Percentiles rank a stretch among this genome's conserved stretches.
These are phyloP conservation scores for Aphis gossypii DNA, from an alignment of 1,140 invertebrate genomes.

Conservation along the genomic window DNA sequence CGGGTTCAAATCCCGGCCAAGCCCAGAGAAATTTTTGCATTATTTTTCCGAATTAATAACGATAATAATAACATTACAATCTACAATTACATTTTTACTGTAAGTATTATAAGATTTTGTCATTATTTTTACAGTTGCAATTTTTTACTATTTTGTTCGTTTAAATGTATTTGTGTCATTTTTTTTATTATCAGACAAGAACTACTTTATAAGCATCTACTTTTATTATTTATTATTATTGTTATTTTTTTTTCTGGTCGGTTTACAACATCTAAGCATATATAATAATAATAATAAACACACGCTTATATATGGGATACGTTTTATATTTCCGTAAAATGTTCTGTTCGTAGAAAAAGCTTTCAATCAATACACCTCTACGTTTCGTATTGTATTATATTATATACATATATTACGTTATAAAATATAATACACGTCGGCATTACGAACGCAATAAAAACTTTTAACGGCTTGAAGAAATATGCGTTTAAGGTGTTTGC, in stretches of 20 bases:
- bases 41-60: not conserved
- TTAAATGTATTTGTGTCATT: not conserved
- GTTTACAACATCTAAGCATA: not conserved
- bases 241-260: not conserved
- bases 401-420: not conserved
- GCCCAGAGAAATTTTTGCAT: slow-evolving; percentile 65
- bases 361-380: not conserved
- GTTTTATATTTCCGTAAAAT: not conserved
- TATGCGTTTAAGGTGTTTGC: not conserved
- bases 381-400: not conserved
- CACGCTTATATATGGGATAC: not conserved
- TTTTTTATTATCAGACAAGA: not conserved
- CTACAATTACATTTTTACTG: not conserved
- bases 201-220: not conserved
- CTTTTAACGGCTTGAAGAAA: not conserved
- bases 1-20: slow-evolving; percentile 73
- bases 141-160: not conserved
- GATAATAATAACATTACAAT: not conserved
- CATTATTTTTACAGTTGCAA: not conserved
- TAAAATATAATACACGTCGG: not conserved
- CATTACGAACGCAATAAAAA: not conserved
- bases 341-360: not conserved
- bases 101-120: not conserved
- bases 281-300: not conserved
- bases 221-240: not conserved